A percentile compares a stretch with the other conserved stretches of the same genome.
These are phyloP conservation scores for Alaudala cheleensis DNA, from an alignment of 2,113 vertebrate species.

Conservation along the genomic window DNA sequence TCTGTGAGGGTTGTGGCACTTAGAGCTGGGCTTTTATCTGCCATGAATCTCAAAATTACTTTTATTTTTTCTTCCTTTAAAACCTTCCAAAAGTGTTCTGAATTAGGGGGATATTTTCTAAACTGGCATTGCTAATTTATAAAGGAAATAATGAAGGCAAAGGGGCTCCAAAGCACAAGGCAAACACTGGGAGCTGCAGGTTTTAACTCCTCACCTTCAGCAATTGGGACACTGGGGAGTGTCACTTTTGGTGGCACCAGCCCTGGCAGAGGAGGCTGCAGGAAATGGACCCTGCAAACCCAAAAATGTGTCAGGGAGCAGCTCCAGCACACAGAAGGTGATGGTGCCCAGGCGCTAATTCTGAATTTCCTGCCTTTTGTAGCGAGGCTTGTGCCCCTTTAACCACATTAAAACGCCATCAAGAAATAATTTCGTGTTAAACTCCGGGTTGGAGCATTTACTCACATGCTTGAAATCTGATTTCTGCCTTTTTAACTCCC, in stretches of 20 bases:
- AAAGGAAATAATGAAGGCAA: not conserved
- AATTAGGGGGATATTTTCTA: not conserved
- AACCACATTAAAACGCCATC: not conserved
- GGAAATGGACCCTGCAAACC: rapidly evolving
- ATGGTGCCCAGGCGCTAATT: not conserved
- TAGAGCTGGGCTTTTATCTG: not conserved
- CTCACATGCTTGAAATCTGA: not conserved
- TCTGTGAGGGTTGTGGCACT: not conserved
- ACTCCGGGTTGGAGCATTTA: not conserved
- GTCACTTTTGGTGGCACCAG: rapidly evolving
- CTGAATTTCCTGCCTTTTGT: conserved; percentile 36
- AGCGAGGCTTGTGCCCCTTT: rapidly evolving
- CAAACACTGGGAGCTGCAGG: not conserved
- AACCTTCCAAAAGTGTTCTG: not conserved
- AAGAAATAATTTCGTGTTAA: not conserved
- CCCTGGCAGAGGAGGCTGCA: not conserved
- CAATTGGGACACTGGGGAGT: not conserved
- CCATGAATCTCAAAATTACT: not conserved
- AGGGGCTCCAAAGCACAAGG: not conserved
- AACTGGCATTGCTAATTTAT: not conserved
- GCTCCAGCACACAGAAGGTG: not conserved
- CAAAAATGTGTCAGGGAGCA: not conserved
- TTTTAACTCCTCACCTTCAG: not conserved
- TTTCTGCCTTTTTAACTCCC: not conserved
- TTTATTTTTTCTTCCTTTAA: not conserved